These are phyloP conservation scores for Agelastica alni DNA, from an alignment of 2,888 invertebrate species.

Conservation along the genomic window DNA sequence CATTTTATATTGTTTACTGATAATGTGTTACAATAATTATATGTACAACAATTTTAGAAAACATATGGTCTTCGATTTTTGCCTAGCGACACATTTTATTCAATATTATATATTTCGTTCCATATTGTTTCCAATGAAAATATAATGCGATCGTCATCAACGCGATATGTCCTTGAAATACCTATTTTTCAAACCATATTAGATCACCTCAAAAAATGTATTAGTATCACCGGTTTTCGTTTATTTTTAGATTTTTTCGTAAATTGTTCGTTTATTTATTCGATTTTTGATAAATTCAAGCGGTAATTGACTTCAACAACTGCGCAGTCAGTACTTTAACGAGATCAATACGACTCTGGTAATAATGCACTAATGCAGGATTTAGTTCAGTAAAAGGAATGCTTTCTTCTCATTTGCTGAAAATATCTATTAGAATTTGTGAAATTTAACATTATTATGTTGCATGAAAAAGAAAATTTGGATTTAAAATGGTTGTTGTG, in stretches of 20 bases:
- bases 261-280: neutral
- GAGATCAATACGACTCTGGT: too few relatives aligned
- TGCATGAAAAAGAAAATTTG: too few relatives aligned
- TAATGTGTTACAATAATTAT: slow-evolving; percentile 34
- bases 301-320: too few relatives aligned
- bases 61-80: slow-evolving; percentile 25
- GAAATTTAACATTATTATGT: too few relatives aligned
- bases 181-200: slow-evolving; percentile 28
- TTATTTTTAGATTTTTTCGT: neutral
- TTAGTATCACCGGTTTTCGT: neutral
- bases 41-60: slow-evolving; percentile 32
- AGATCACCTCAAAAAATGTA: slow-evolving; percentile 24
- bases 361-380: too few relatives aligned
- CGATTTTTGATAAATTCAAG: too few relatives aligned
- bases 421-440: too few relatives aligned
- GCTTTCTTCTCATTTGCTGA: too few relatives aligned
- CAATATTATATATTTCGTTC: neutral
- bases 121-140: neutral
- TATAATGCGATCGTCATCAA: slow-evolving; percentile 10
- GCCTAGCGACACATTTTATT: slow-evolving; percentile 3
- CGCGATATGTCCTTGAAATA: slow-evolving; percentile 22
- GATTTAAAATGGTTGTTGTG: too few relatives aligned
- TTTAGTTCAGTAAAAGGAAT: too few relatives aligned
- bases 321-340: too few relatives aligned
- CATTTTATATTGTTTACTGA: slow-evolving; percentile 36